A percentile compares a stretch with the other conserved stretches of the same genome.
Conservation (phyloP, 2,888 invertebrate species). For the Drosophila nr. medialis region DNA sequence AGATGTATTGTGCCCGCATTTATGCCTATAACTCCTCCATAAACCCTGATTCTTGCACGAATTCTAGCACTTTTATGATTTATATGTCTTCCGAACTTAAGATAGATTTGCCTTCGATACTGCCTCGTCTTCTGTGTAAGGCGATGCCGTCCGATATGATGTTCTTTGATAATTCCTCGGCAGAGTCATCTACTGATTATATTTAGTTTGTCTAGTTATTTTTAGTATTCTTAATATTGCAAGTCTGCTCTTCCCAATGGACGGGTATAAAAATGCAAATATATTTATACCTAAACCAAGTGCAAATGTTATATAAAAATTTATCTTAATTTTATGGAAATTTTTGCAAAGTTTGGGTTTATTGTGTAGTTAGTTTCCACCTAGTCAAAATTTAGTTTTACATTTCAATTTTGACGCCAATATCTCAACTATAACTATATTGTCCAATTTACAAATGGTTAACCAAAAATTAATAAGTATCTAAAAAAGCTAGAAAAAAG, state of each 20-base stretch:
- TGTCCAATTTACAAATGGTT: neutral
- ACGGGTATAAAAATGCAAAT: neutral
- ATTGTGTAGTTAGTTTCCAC: neutral
- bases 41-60: neutral
- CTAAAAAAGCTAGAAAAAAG: neutral
- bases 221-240: neutral
- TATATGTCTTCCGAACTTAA: neutral
- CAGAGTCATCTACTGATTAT: neutral
- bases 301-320: neutral
- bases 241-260: neutral
- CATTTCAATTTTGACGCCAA: neutral
- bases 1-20: too few species aligned
- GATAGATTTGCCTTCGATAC: neutral
- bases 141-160: neutral
- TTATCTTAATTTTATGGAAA: fast-evolving
- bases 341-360: neutral
- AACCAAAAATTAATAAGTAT: neutral
- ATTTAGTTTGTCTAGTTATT: neutral
- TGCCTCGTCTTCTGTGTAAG: neutral
- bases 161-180: neutral
- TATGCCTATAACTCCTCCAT: too few species aligned
- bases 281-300: neutral
- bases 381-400: neutral
- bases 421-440: neutral
- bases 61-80: neutral